Percentiles rank a stretch among this genome's conserved stretches.
Evolutionary conservation across 1,140 invertebrate species (phyloP).

Genomic region (Ectropis grisescens): DNA sequence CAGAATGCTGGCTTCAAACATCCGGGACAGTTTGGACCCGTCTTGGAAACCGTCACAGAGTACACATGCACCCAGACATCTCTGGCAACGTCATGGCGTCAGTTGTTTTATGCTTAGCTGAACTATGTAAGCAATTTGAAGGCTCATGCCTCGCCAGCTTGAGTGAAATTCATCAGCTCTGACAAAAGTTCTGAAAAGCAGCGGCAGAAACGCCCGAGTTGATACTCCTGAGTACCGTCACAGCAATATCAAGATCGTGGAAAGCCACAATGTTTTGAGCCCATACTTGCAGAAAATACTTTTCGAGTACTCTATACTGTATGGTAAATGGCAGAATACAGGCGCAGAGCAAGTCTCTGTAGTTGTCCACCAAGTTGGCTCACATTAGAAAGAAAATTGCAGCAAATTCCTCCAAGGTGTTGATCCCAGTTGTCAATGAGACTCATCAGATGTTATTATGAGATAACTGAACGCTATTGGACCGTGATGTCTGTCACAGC

Average conservation of each 20-base stretch:
- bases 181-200: slow-evolving; percentile 72
- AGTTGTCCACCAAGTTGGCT: slow-evolving; percentile 71
- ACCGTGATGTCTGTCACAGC: slow-evolving; percentile 81
- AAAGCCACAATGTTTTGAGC: slow-evolving; percentile 86
- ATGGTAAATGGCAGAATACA: slow-evolving; percentile 61
- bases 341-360: slow-evolving; percentile 67
- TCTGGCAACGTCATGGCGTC: slow-evolving; percentile 80
- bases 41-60: slow-evolving; percentile 75
- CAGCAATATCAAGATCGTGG: slow-evolving; percentile 84
- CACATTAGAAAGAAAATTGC: slow-evolving; percentile 78
- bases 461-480: slow-evolving; percentile 74
- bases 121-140: slow-evolving; percentile 81
- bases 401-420: slow-evolving; percentile 79
- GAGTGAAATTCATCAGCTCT: slow-evolving; percentile 86
- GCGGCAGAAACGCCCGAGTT: slow-evolving; percentile 64
- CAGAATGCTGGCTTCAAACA: slow-evolving; percentile 76
- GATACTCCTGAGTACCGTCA: slow-evolving; percentile 73
- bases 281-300: slow-evolving; percentile 86
- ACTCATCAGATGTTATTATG: slow-evolving; percentile 76
- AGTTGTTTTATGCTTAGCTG: slow-evolving; percentile 84
- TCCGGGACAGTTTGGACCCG: slow-evolving; percentile 75
- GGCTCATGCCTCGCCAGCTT: slow-evolving; percentile 77
- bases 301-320: slow-evolving; percentile 73
- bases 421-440: slow-evolving; percentile 81
- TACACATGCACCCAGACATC: slow-evolving; percentile 73